Evolutionary conservation across 2,888 invertebrate genomes (phyloP), one percentile per base, ranked within the genome.

Genomic region (Agrochola macilenta): DNA sequence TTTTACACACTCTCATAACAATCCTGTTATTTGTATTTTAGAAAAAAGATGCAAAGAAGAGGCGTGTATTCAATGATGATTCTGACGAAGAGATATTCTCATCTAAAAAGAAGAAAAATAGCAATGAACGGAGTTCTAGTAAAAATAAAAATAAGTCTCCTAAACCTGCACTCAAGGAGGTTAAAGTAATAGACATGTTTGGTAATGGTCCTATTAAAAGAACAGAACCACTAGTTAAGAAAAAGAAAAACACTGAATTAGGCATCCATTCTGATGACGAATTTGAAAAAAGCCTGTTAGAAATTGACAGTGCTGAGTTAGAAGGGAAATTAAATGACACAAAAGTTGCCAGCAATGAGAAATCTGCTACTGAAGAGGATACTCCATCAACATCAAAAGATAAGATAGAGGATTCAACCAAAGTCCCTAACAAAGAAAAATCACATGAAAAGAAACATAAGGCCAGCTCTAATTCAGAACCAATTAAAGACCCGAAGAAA

Each of bases 271-370:
- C 97, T 89, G 97, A 98, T 94, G 97, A 97, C 52, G 97, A 98
- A 76, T 98, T 98, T 93, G 97, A 97, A 89, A 97, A 97, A 87
- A 98, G 98, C 30, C 93, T 98, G 26, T 90, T 97, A 81, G 97
- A 98, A 90, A 92, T 98, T 78, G 98, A 98, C 94, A 97, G 97
- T 86, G 90, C 95, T 81, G 92, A 95, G 52, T 54, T 86, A 68
- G 84, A 87, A 74, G 66, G 64, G 64, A 85, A 87, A 72, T 12
- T 58, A 49, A 76, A 79, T 69, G 30, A 78, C 20, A 43, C 64
- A 12, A 82, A 78, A 68, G 5, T 11, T 26, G 14, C 9, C 5
- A 69, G 43, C 8, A 57, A 54, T 64, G 76, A 83, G 1, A 78
- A 61, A 68, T 61, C 70, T 5, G 46, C 30, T 3, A 57, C 60